Percentiles rank a stretch among this genome's conserved stretches.
Evolutionary conservation across 2,888 invertebrate genomes (phyloP).

Genomic region (Keiferia lycopersicella): DNA sequence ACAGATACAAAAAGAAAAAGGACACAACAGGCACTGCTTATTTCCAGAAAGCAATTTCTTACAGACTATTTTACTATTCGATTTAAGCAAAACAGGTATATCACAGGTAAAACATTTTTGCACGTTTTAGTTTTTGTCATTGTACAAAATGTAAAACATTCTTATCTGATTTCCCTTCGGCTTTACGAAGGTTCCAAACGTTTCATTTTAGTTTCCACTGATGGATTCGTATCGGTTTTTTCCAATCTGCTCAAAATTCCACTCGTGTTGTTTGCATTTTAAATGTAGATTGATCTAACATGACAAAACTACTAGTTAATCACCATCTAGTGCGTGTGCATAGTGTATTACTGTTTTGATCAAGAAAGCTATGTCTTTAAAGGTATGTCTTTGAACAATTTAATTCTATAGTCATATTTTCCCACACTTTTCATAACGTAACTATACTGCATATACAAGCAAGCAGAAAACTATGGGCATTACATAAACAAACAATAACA

Average conservation of each 20-base stretch:
- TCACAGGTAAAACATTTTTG: no score
- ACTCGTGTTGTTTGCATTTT: neutral
- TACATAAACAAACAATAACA: slow-evolving; percentile 8
- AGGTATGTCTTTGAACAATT: neutral
- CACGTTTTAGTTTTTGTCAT: neutral
- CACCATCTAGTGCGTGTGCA: no score
- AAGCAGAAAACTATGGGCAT: neutral
- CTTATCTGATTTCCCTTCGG: slow-evolving; percentile 8
- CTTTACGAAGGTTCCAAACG: neutral
- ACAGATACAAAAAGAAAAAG: no score
- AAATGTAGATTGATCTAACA: neutral
- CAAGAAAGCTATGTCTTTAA: neutral
- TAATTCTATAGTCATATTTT: no score
- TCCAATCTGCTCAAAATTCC: neutral
- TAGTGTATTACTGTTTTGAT: no score
- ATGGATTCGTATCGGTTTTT: slow-evolving; percentile 5
- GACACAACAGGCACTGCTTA: no score
- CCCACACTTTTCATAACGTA: neutral
- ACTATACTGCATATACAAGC: no score
- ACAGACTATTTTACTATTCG: no score
- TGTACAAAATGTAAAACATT: neutral
- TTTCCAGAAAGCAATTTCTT: no score
- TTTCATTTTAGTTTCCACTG: slow-evolving; percentile 7
- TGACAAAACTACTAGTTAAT: no score
- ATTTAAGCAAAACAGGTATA: neutral